Percentiles rank a stretch among this genome's conserved stretches.
phyloP scores from a whole-genome alignment of 2,113 vertebrate species.

The Chlorodrepanis virens region DNA sequence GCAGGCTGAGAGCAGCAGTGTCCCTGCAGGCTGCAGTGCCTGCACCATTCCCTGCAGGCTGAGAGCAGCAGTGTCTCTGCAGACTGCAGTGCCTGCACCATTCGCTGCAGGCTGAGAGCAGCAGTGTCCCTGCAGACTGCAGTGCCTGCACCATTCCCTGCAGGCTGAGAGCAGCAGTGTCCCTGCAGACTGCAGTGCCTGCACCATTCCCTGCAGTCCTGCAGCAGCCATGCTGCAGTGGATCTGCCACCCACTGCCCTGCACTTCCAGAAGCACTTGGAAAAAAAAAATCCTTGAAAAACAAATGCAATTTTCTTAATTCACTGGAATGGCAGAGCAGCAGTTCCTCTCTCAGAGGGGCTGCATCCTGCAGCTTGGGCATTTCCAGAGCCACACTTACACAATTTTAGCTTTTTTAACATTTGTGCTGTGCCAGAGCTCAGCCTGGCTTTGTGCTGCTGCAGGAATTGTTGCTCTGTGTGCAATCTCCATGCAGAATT shows the following conservation, averaged over 20 bases:
- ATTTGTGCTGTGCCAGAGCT: neutral
- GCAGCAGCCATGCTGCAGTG: neutral
- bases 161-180: neutral
- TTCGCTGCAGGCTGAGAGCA: no score
- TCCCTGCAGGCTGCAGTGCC: no score
- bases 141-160: neutral
- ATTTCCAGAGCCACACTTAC: neutral
- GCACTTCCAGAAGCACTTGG: neutral
- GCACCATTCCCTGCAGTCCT: neutral
- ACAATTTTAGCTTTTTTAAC: neutral
- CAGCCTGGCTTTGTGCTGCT: neutral
- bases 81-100: no score
- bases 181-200: neutral
- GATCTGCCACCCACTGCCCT: neutral
- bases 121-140: no score
- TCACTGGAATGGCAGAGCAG: neutral
- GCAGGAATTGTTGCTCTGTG: neutral
- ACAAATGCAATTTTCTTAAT: no score
- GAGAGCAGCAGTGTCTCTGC: no score
- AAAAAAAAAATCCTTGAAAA: no score
- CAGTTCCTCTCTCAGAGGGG: rapidly evolving
- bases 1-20: neutral
- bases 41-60: no score
- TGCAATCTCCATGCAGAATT: neutral
- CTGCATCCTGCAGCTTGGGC: neutral